These are phyloP conservation scores for Microcebus tavaratra DNA, from an alignment of 2,113 vertebrate genomes.

Conservation along the genomic window DNA sequence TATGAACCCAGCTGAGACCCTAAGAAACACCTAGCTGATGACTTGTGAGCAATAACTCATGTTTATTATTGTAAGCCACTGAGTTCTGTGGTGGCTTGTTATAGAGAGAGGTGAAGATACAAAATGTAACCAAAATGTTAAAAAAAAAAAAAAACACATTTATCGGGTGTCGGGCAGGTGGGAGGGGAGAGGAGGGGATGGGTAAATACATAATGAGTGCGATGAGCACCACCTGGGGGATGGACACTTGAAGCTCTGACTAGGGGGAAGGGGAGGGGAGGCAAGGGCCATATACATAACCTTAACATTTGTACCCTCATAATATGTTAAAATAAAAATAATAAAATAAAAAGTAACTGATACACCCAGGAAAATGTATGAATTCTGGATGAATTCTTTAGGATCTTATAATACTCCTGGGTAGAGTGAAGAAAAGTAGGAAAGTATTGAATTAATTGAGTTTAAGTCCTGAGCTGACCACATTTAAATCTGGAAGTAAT, in stretches of 20 bases:
- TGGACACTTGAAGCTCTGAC: no score
- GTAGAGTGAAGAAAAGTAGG: background rate
- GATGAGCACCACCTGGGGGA: no score
- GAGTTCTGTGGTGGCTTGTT: background rate
- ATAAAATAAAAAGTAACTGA: background rate
- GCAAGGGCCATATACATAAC: no score
- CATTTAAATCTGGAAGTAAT: constrained; percentile 31
- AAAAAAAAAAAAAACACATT: no score
- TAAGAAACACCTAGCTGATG: background rate
- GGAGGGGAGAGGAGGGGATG: no score
- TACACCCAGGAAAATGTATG: background rate
- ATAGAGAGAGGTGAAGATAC: background rate
- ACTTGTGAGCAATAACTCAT: background rate
- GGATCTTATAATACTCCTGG: background rate
- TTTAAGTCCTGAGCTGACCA: constrained; percentile 22
- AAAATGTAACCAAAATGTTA: no score
- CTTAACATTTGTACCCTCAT: no score
- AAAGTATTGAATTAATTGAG: background rate
- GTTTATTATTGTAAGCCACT: background rate
- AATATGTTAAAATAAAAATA: no score
- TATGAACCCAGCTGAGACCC: background rate
- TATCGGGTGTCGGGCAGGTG: no score
- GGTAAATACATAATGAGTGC: no score
- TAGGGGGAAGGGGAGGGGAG: no score
- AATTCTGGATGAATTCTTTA: background rate